Conservation (phyloP, 2,113 vertebrate species). For the Odontophorus gujanensis region DNA sequence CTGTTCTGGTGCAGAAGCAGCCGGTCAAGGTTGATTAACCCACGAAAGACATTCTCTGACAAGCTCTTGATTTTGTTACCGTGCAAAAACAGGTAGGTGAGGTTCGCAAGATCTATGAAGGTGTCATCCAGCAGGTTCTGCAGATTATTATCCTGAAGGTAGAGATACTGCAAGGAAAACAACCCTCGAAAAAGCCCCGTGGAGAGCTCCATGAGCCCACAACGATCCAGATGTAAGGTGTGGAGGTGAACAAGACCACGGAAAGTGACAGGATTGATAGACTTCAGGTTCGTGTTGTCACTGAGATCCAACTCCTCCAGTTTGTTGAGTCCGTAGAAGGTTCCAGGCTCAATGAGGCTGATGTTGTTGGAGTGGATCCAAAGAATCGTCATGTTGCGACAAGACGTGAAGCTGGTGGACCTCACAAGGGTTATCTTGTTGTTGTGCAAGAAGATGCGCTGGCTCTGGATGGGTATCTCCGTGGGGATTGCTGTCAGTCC, state of each 20-base stretch:
- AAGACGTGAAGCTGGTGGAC: conserved; percentile 91
- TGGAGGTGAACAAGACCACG: conserved; percentile 91
- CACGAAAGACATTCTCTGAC: conserved; percentile 91
- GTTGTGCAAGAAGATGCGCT: conserved; percentile 96
- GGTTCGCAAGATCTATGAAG: conserved; percentile 95
- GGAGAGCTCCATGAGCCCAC: conserved; percentile 91
- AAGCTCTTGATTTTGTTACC: conserved; percentile 94
- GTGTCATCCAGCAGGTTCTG: conserved; percentile 89
- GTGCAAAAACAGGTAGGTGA: conserved; percentile 95
- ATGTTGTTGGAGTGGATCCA: conserved; percentile 97
- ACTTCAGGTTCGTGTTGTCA: conserved; percentile 91
- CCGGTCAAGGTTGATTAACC: conserved; percentile 91
- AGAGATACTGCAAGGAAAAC: conserved; percentile 94
- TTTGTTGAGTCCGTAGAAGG: conserved; percentile 89
- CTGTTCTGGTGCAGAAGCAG: conserved; percentile 94
- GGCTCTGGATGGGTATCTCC: conserved; percentile 91
- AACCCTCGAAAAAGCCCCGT: conserved; percentile 91
- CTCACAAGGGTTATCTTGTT: conserved; percentile 90
- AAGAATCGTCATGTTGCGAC: conserved; percentile 93
- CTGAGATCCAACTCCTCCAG: conserved; percentile 97
- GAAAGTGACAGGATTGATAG: conserved; percentile 90
- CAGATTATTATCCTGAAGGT: conserved; percentile 94
- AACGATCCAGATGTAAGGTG: conserved; percentile 93
- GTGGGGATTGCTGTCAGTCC: conserved; percentile 90
- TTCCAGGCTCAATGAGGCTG: conserved; percentile 89